Evolutionary conservation across 2,888 invertebrate genomes (phyloP), one percentile per base, ranked within the genome.

Genomic region (Rhimphoctona megacephalus): DNA sequence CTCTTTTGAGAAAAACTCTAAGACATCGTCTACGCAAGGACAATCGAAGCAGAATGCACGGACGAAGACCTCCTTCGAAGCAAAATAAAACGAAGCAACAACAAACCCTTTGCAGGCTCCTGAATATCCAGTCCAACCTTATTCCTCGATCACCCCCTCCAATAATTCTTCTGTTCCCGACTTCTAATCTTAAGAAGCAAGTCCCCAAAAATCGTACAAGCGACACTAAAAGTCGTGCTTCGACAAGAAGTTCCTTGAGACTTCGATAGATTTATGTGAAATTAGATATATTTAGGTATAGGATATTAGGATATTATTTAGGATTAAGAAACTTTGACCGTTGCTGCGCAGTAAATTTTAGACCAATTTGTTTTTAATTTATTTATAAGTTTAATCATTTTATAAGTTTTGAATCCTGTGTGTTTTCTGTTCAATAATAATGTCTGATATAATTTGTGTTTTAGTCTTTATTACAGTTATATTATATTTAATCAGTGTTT

Each of bases 171-270:
- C 22, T 43, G 6, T 43, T 61, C n/a, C 25, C 30, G n/a, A 33
- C 17, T n/a, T 39, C 39, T 46, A 30, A 76, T 19, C 1, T 36
- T 9, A 79, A 33, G 19, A 70, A 33, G n/a, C 22, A 30, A 14
- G 7, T 57, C 14, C 43, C 19, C 2, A 61, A 64, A 19, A 30
- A 43, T 11, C 70, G 57, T 36, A 61, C 70, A 46, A 61, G 46
- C 46, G 70, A 61, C 67, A 67, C 43, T 43, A 54, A 46, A 43
- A 30, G 69, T 39, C 69, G 39, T 61, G 14, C 25, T 67, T 33
- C 46, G 79, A 70, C 70, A 6, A 70, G 36, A 57, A 79, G 69
- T 57, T 70, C 79, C n/a, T n/a, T 61, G 46, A 54, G 70, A 79
- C 52, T 79, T 54, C 57, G 79, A 79, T 79, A 80, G 33, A 67